Conservation (phyloP, 2,888 invertebrate genomes). For the Melanchra persicariae region DNA sequence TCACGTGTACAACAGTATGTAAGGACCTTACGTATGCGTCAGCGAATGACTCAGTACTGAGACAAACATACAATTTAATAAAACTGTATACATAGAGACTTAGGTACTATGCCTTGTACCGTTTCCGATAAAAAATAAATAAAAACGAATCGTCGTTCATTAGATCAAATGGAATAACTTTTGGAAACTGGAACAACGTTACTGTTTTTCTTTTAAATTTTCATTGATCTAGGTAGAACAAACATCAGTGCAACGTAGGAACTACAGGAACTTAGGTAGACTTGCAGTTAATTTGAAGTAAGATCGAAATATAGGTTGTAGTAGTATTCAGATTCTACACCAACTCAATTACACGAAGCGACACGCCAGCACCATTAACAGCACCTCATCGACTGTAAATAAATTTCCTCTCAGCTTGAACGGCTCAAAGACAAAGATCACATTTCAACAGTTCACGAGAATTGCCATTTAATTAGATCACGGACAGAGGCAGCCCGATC, state of each 20-base stretch:
- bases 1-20: no score
- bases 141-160: background rate
- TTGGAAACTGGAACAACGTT: no score
- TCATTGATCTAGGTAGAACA: no score
- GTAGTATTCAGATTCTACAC: background rate
- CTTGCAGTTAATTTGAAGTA: background rate
- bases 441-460: slow-evolving; percentile 76
- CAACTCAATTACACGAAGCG: background rate
- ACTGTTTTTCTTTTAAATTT: no score
- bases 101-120: background rate
- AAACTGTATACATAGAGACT: no score
- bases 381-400: slow-evolving; percentile 58
- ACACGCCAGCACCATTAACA: slow-evolving; percentile 17
- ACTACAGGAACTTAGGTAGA: background rate
- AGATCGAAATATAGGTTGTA: background rate
- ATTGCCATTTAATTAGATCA: slow-evolving; percentile 86
- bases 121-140: background rate
- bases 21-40: no score
- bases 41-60: no score
- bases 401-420: slow-evolving; percentile 76
- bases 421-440: slow-evolving; percentile 76
- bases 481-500: slow-evolving; percentile 72
- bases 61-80: no score
- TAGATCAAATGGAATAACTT: no score
- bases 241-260: no score